These are phyloP conservation scores for Eidolon dupreanum DNA, from an alignment of 2,797 vertebrate species.

Conservation along the genomic window DNA sequence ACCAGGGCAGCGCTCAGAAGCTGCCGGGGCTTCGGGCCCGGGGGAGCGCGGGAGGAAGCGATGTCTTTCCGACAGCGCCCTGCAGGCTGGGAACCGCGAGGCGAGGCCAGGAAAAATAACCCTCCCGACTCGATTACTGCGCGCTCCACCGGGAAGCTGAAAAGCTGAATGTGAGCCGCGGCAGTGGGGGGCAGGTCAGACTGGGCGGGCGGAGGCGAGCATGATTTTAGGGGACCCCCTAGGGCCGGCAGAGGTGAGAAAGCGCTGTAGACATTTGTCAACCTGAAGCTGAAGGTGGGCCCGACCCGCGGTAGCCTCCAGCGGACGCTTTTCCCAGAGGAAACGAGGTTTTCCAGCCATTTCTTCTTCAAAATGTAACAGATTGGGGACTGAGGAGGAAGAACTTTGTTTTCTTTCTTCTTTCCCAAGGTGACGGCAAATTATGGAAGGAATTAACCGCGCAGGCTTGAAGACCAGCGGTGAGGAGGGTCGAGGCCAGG, in stretches of 20 bases:
- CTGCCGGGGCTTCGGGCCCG: neutral
- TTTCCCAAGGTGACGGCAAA: neutral
- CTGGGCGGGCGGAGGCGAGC: neutral
- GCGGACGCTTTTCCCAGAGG: neutral
- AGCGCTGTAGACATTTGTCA: conserved; percentile 42
- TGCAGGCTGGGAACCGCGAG: conserved; percentile 22
- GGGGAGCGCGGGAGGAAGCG: neutral
- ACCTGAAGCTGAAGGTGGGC: conserved; percentile 39
- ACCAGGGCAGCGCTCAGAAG: conserved; percentile 46
- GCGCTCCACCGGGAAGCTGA: conserved; percentile 56
- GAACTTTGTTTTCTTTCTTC: neutral
- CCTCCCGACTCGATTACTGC: conserved; percentile 54
- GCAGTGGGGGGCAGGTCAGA: conserved; percentile 65
- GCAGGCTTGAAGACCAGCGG: neutral
- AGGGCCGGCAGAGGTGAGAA: neutral
- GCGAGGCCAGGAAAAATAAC: conserved; percentile 75
- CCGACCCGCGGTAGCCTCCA: neutral
- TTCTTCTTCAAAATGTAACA: neutral
- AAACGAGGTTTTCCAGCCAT: neutral
- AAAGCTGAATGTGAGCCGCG: conserved; percentile 55
- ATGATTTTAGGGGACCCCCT: conserved; percentile 42
- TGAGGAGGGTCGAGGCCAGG: neutral
- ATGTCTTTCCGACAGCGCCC: conserved; percentile 64
- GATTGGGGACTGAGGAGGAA: neutral
- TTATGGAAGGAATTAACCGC: neutral